These are phyloP conservation scores for Phasia obesa DNA, from an alignment of 2,888 invertebrate genomes.

Conservation along the genomic window DNA sequence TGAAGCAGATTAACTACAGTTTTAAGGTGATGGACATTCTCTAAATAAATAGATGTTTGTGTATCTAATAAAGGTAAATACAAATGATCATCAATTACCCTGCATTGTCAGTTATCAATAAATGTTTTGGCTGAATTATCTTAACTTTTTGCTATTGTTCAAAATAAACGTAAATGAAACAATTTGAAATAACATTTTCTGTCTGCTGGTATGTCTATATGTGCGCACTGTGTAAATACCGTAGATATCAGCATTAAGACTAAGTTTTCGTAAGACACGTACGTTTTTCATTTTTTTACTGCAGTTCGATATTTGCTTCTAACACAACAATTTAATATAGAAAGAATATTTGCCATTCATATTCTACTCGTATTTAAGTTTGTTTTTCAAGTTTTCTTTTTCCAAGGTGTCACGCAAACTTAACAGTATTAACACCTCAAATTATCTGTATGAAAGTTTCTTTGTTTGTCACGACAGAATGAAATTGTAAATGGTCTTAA, in stretches of 20 bases:
- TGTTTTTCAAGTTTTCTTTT: not conserved
- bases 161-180: conserved; percentile 29
- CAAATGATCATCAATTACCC: not conserved
- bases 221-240: not conserved
- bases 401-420: conserved; percentile 52
- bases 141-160: conserved; percentile 33
- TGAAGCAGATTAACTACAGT: not conserved
- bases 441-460: conserved; percentile 11
- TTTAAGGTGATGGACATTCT: not conserved
- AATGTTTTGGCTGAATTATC: not conserved
- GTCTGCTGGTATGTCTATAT: not conserved
- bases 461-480: conserved; percentile 5
- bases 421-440: conserved; percentile 52
- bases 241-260: not conserved
- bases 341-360: conserved; percentile 13
- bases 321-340: conserved; percentile 7
- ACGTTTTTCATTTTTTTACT: conserved; percentile 34
- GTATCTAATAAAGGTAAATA: conserved; percentile 6
- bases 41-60: not conserved
- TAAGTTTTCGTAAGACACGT: conserved; percentile 34
- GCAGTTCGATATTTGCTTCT: conserved; percentile 23
- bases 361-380: conserved; percentile 3
- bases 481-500: conserved; percentile 4
- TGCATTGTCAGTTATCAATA: not conserved
- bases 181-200: not conserved